Evolutionary conservation across 2,113 vertebrate species (phyloP).

Genomic region (Lepisosteus oculatus): DNA sequence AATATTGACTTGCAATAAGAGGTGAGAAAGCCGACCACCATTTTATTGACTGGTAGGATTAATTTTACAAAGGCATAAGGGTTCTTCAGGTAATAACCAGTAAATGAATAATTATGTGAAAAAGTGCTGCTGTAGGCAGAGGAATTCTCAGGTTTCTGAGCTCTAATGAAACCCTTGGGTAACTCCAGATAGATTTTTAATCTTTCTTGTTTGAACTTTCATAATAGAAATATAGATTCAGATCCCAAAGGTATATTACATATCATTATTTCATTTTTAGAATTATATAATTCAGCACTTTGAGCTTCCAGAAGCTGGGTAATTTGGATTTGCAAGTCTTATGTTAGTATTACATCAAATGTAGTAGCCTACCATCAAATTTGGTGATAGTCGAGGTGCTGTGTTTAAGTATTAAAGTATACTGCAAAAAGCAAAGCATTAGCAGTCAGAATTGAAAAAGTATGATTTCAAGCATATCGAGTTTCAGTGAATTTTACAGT

Average conservation of each 20-base stretch:
- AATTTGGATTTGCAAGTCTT: neutral
- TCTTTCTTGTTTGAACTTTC: slow-evolving; percentile 28
- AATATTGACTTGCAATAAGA: neutral
- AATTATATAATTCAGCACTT: slow-evolving; percentile 44
- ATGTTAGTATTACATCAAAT: neutral
- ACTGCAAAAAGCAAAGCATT: too few species aligned
- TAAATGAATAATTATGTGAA: slow-evolving; percentile 37
- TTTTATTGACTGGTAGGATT: slow-evolving; percentile 34
- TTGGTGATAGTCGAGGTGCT: too few species aligned
- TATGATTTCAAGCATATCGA: too few species aligned
- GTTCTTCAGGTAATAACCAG: slow-evolving; percentile 26
- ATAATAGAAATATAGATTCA: slow-evolving; percentile 42
- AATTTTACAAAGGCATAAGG: slow-evolving; percentile 32
- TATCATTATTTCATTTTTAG: slow-evolving; percentile 45
- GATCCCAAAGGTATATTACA: slow-evolving; percentile 27
- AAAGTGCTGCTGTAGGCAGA: slow-evolving; percentile 45
- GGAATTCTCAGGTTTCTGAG: slow-evolving; percentile 8
- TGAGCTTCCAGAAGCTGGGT: slow-evolving; percentile 6
- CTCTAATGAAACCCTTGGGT: slow-evolving; percentile 36
- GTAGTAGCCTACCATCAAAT: neutral
- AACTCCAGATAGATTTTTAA: slow-evolving; percentile 41
- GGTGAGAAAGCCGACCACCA: slow-evolving; percentile 4
- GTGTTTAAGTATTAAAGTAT: too few species aligned
- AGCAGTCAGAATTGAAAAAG: too few species aligned
- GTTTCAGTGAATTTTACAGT: too few species aligned